Evolutionary conservation across 1,140 invertebrate genomes (phyloP), one percentile per base, ranked within the genome.

Genomic region (Brachionus calyciflorus): DNA sequence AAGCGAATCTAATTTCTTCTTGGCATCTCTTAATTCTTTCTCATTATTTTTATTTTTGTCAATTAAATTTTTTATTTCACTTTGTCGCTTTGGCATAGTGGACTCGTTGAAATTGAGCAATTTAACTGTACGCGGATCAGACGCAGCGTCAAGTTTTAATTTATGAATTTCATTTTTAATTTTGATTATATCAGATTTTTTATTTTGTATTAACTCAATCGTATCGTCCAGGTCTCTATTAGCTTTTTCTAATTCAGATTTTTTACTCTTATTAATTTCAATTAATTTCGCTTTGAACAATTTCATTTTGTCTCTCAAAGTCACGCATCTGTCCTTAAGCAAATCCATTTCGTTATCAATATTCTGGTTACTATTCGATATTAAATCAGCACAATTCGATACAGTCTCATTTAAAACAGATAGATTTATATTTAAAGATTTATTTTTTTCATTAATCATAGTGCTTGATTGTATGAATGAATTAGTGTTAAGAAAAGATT

Each of bases 21-120:
- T 51, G 4, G 69, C 51, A 33, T 73, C 46, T 41, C 14, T 40
- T n/a, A 51, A 24, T 21, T 73, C 69, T 73, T 51, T 73, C 51
- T 73, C 44, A 24, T 40, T 51, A 44, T 65, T 65, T 28, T 60
- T 60, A 37, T 60, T 60, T 37, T 60, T 60, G 33, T 60, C 55
- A 10, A 21, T 5, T 19, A 60, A 41, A 41, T 60, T 60, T 60
- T 60, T 60, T 9, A 60, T 17, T 2, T 60, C 55, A 60, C 37
- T 60, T 60, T 21, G 28, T 17, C 37, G 55, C 3, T 60, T 60
- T 9, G 7, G 10, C 10, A 6, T n/a, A 60, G n/a, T n/a, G n/a
- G n/a, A n/a, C n/a, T n/a, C n/a, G n/a, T n/a, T n/a, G n/a, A n/a
- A n/a, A n/a, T n/a, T n/a, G n/a, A 60, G 28, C 12, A 60, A 19